A percentile compares a stretch with the other conserved stretches of the same genome.
Conservation (phyloP, 2,797 vertebrate genomes). For the Enoplosus armatus region DNA sequence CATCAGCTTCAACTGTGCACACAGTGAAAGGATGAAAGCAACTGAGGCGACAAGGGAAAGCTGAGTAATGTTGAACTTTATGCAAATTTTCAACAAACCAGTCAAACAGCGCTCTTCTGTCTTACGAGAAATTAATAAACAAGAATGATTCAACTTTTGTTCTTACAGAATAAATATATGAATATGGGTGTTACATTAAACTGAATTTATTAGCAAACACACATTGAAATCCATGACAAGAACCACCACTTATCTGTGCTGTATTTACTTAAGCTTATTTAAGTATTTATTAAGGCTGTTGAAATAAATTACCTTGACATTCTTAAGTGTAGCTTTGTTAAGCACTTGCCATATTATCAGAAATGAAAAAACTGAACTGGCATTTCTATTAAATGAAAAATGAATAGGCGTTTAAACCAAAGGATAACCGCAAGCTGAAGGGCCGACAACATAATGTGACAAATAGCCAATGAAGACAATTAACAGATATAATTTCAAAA, state of each 20-base stretch:
- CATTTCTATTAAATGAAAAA: constrained; percentile 39
- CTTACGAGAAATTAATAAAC: background rate
- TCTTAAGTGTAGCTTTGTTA: constrained; percentile 26
- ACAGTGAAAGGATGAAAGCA: constrained; percentile 1
- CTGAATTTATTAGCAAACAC: background rate
- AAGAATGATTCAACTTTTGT: background rate
- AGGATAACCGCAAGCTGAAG: constrained; percentile 23
- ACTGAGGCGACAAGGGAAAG: background rate
- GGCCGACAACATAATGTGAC: constrained; percentile 30
- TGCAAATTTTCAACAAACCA: background rate
- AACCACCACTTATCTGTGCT: background rate
- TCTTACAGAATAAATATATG: background rate
- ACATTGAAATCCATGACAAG: background rate
- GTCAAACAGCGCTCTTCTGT: background rate
- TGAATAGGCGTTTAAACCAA: constrained; percentile 2
- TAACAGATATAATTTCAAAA: constrained; percentile 47
- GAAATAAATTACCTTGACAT: constrained; percentile 34
- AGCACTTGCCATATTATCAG: constrained; percentile 18
- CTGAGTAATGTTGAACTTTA: background rate
- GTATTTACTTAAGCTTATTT: constrained; percentile 14
- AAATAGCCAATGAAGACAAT: constrained; percentile 51
- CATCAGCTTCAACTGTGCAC: background rate
- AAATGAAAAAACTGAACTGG: constrained; percentile 2
- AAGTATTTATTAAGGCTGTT: constrained; percentile 1
- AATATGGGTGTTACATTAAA: background rate